A percentile compares a stretch with the other conserved stretches of the same genome.
Conservation (phyloP, 2,797 vertebrate species). For the Neoniphon sammara region DNA sequence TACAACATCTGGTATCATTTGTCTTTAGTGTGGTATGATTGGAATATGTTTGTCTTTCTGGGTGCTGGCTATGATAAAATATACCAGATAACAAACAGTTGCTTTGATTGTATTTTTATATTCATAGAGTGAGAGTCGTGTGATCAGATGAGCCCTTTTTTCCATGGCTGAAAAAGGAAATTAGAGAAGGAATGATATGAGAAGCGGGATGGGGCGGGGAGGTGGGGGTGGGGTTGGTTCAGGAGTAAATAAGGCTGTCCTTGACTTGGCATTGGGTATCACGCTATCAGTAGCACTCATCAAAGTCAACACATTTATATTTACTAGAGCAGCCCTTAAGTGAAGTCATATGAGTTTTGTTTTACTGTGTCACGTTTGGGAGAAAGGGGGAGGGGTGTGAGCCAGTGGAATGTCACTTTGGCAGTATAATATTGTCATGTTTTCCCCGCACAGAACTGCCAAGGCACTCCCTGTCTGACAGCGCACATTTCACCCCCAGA, state of each 20-base stretch:
- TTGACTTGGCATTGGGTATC: constrained; percentile 52
- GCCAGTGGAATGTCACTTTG: constrained; percentile 35
- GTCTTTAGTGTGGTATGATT: not conserved
- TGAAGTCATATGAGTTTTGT: constrained; percentile 13
- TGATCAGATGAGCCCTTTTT: constrained; percentile 24
- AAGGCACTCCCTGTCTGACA: constrained; percentile 7
- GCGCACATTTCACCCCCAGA: not conserved
- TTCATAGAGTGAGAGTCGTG: not conserved
- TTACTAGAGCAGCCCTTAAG: constrained; percentile 20
- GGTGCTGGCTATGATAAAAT: not conserved
- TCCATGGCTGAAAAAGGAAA: constrained; percentile 19
- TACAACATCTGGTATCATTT: not conserved
- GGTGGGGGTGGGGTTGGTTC: too few relatives aligned
- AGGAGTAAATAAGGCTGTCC: constrained; percentile 60
- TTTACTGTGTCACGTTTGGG: constrained; percentile 51
- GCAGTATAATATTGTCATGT: constrained; percentile 27
- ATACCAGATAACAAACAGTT: constrained; percentile 18
- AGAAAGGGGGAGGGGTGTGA: constrained; percentile 25
- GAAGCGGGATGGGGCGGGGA: not conserved
- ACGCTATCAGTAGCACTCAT: constrained; percentile 43
- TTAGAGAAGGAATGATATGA: not conserved
- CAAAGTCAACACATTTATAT: constrained; percentile 52
- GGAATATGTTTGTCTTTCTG: not conserved
- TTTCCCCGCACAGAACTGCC: constrained; percentile 28
- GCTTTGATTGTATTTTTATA: constrained; percentile 14